These are phyloP conservation scores for Volucella inanis DNA, from an alignment of 2,888 invertebrate species.

Conservation along the genomic window DNA sequence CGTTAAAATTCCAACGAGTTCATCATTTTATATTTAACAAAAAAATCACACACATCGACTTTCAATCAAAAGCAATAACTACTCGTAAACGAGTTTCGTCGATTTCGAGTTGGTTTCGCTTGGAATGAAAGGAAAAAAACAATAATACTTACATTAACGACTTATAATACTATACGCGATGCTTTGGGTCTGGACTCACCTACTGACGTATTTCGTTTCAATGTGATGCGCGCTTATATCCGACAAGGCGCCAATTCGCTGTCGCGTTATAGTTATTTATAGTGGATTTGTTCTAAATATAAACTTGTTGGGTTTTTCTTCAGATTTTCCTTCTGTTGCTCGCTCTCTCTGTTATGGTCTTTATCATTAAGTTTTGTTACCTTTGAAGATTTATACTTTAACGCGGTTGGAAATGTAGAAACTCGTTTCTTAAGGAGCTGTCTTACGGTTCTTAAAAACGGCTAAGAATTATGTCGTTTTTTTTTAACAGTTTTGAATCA, in stretches of 20 bases:
- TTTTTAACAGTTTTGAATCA: not conserved
- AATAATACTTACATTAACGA: no score
- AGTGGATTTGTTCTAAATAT: conserved; percentile 55
- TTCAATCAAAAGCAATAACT: conserved; percentile 14
- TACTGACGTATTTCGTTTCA: conserved; percentile 67
- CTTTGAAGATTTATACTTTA: not conserved
- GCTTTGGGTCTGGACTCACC: conserved; percentile 52
- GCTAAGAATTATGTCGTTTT: conserved; percentile 8
- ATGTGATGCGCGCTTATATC: conserved; percentile 44
- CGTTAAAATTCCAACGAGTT: conserved; percentile 51
- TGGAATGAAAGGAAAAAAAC: not conserved
- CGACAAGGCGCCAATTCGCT: conserved; percentile 47
- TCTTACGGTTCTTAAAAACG: conserved; percentile 36
- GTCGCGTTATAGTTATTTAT: conserved; percentile 52
- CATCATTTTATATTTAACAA: conserved; percentile 34
- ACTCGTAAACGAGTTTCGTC: conserved; percentile 44
- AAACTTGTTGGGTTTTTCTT: conserved; percentile 14
- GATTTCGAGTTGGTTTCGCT: not conserved
- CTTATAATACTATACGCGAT: no score
- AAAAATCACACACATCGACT: not conserved
- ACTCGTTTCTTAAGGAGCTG: conserved; percentile 32
- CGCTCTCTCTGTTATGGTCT: not conserved
- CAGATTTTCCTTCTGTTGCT: not conserved
- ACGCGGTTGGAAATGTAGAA: conserved; percentile 5
- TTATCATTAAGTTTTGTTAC: not conserved